Conservation (phyloP, 2,888 invertebrate species). For the Cosmia trapezina region DNA sequence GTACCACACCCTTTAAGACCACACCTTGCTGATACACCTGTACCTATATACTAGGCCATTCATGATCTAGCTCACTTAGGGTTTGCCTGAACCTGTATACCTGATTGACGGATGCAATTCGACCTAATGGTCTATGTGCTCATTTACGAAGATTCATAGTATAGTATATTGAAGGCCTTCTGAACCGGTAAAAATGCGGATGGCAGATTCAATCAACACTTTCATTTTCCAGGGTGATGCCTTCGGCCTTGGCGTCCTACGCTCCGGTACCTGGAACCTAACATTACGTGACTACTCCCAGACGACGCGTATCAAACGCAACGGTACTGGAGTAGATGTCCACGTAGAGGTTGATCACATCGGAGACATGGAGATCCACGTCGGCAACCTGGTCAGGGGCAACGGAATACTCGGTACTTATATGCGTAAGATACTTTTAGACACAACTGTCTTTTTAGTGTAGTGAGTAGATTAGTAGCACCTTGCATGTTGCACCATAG, state of each 20-base stretch:
- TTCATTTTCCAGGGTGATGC: constrained; percentile 85
- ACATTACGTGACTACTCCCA: constrained; percentile 93
- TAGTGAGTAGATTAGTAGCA: constrained; percentile 19
- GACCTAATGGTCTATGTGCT: neutral
- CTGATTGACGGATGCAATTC: constrained; percentile 10
- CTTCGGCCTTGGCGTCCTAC: constrained; percentile 91
- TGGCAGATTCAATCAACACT: no score
- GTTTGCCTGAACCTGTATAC: neutral
- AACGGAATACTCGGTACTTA: constrained; percentile 91
- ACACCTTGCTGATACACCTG: no score
- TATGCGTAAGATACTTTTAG: constrained; percentile 43
- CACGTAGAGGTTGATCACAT: constrained; percentile 94
- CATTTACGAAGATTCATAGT: no score
- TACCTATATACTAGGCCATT: no score
- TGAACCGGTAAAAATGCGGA: no score
- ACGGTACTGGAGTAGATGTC: constrained; percentile 88
- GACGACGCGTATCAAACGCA: constrained; percentile 91
- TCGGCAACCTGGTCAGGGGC: constrained; percentile 93
- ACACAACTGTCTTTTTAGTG: constrained; percentile 14
- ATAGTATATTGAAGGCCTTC: neutral
- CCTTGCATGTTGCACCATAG: constrained; percentile 30
- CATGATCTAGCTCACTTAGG: neutral
- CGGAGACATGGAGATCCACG: constrained; percentile 94
- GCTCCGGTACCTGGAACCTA: constrained; percentile 94
- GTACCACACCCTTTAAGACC: no score